phyloP scores from a whole-genome alignment of 2,888 invertebrate species.

The Hylaea fasciaria region DNA sequence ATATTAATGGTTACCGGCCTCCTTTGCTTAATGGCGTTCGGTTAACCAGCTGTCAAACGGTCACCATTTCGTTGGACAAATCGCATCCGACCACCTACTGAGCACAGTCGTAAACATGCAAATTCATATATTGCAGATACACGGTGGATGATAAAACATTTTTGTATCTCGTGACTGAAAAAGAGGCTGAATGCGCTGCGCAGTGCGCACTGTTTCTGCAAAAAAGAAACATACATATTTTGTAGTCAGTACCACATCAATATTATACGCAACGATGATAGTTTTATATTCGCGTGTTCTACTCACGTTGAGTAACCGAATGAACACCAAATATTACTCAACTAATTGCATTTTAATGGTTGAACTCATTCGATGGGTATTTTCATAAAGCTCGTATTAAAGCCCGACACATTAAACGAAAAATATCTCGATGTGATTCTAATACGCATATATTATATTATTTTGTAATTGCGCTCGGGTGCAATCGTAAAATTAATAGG shows the following conservation, averaged over 20 bases:
- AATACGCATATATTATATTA: constrained; percentile 37
- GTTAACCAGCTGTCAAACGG: constrained; percentile 73
- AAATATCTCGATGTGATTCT: constrained; percentile 34
- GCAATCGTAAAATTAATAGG: constrained; percentile 47
- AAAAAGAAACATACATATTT: no score
- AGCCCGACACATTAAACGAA: constrained; percentile 15
- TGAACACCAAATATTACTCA: constrained; percentile 37
- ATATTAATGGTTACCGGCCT: constrained; percentile 54
- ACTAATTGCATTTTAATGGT: constrained; percentile 44
- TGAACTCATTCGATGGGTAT: constrained; percentile 25
- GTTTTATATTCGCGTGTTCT: constrained; percentile 17
- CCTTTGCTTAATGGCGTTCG: constrained; percentile 71
- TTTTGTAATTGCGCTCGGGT: constrained; percentile 41
- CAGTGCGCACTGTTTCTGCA: not conserved
- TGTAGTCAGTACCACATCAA: not conserved
- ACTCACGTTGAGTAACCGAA: constrained; percentile 39
- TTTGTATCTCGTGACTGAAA: not conserved
- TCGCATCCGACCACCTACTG: constrained; percentile 76
- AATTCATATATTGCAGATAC: constrained; percentile 63
- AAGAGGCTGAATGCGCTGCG: not conserved
- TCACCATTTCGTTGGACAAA: constrained; percentile 73
- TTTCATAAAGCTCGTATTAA: constrained; percentile 36
- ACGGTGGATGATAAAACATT: constrained; percentile 30
- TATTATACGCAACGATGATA: constrained; percentile 11
- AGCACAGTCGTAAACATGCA: constrained; percentile 73